Evolutionary conservation across 1,140 invertebrate genomes (phyloP).

Genomic region (Eriocheir sinensis): DNA sequence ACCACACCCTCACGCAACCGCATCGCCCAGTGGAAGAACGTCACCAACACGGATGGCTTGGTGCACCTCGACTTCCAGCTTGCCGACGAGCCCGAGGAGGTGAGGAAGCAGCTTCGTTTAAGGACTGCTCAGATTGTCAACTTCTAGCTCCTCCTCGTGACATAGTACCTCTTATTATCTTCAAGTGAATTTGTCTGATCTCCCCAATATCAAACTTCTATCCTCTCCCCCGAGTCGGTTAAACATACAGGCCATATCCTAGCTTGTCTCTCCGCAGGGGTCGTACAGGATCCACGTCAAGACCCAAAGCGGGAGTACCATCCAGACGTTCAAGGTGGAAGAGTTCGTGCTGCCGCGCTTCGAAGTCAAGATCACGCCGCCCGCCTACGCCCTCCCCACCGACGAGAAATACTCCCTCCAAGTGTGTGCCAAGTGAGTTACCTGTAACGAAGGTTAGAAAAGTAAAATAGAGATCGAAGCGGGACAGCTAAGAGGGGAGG

Average conservation of each 20-base stretch:
- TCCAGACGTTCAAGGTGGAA: slow-evolving; percentile 85
- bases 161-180: no score
- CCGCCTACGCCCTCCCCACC: slow-evolving; percentile 84
- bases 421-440: slow-evolving; percentile 83
- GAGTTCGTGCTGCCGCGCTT: slow-evolving; percentile 87
- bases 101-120: slow-evolving; percentile 43
- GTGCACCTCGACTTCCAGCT: slow-evolving; percentile 84
- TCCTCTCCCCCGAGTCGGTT: background rate
- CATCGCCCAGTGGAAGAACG: slow-evolving; percentile 85
- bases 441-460: no score
- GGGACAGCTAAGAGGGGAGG: no score
- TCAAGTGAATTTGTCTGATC: no score
- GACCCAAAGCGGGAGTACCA: slow-evolving; percentile 85
- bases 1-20: slow-evolving; percentile 84
- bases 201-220: background rate
- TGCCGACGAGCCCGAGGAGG: slow-evolving; percentile 83
- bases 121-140: no score
- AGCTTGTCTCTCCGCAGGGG: slow-evolving; percentile 26
- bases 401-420: slow-evolving; percentile 83
- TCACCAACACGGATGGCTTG: slow-evolving; percentile 83
- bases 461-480: no score
- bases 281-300: slow-evolving; percentile 39
- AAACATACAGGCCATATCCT: no score
- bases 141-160: no score
- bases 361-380: slow-evolving; percentile 85